phyloP scores from a whole-genome alignment of 23 tunicate species.

The Styela plicata region DNA sequence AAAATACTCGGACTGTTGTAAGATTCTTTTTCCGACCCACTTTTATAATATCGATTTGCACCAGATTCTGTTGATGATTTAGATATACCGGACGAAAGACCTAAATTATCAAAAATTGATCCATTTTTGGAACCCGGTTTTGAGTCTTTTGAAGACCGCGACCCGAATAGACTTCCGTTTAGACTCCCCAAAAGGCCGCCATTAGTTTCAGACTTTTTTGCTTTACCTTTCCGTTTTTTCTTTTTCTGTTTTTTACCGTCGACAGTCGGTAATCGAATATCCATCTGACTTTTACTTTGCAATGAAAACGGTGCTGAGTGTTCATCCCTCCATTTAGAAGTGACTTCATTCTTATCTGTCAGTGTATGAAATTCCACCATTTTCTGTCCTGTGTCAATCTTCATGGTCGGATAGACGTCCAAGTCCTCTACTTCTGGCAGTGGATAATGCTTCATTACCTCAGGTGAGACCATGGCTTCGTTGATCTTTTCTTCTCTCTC shows the following conservation, averaged over 20 bases:
- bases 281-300: slow-evolving; percentile 30
- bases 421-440: background rate
- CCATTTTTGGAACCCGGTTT: background rate
- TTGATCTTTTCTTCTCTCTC: slow-evolving; percentile 21
- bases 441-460: slow-evolving; percentile 18
- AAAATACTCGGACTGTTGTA: background rate
- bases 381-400: slow-evolving; percentile 30
- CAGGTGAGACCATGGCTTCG: slow-evolving; percentile 10
- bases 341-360: slow-evolving; percentile 1
- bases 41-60: background rate
- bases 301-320: slow-evolving; percentile 21
- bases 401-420: slow-evolving; percentile 2
- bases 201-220: background rate
- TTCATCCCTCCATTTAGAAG: slow-evolving; percentile 12
- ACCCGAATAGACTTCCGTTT: background rate
- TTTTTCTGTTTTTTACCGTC: slow-evolving; percentile 3
- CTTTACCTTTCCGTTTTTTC: background rate
- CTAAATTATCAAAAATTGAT: background rate
- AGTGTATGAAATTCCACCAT: background rate
- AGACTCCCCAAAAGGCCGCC: background rate
- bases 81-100: background rate
- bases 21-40: background rate
- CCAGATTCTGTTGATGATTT: background rate
- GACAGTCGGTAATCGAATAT: slow-evolving; percentile 9
- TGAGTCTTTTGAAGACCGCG: background rate